Base-by-base conservation (phyloP, 2,113 vertebrate genomes). In the Calidris pygmaea region DNA sequence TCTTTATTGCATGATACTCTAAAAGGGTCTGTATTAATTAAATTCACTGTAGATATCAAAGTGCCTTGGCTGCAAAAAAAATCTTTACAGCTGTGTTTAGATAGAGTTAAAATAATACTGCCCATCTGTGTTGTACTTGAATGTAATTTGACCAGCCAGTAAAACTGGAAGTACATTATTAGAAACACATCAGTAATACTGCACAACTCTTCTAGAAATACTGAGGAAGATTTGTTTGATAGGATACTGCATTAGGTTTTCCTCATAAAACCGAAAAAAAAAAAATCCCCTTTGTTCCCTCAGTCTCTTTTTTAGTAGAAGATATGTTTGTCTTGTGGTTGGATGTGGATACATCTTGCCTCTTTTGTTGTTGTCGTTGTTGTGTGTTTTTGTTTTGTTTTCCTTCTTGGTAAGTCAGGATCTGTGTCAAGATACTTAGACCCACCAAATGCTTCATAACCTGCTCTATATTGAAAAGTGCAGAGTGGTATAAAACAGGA, bases 31-130 rank as follows among this genome's bases (percentile, higher is more conserved):
- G 22, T 10, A 35, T 2, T 22, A 91, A 82, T 84, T 92, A 89
- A 89, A 91, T 41, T 86, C 30, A 45, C 19, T 71, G 52, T 87
- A 47, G 62, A 52, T 81, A 93, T 87, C 13, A 37, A 56, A 94
- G 50, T 52, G 32, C 20, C 19, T 76, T 91, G 72, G n/a, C 72
- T 71, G 23, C 45, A 72, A 78, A 56, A 56, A 66, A 78, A 66
- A 16, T 24, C 75, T 95, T 71, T 87, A 52, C 86, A 79, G 55
- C 94, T 94, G 68, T 92, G n/a, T 84, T 65, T 68, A 89, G 67
- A 48, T 75, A 82, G 83, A 92, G 55, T 80, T 97, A 62, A 95
- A 91, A 85, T 93, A 95, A 94, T 87, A 70, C 59, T 79, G 39
- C 11, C 30, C 17, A 30, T 86, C 56, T 91, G 60, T 81, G 39